These are phyloP conservation scores for Callionymus lyra DNA, from an alignment of 2,113 vertebrate species.

Conservation along the genomic window DNA sequence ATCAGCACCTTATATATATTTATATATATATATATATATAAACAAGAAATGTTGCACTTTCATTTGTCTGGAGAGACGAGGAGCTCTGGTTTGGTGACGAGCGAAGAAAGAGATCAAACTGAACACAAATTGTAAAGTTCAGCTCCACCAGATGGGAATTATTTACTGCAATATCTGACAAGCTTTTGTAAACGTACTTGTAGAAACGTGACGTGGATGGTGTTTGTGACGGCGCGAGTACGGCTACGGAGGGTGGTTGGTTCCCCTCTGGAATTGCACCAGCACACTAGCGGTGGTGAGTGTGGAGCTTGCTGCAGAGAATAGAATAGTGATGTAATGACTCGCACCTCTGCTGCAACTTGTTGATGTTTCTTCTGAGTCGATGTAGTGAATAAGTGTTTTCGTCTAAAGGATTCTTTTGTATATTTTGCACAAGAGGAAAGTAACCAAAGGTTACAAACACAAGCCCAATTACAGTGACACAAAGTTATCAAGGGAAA, in stretches of 20 bases:
- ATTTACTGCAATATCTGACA: slow-evolving; percentile 21
- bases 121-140: background rate
- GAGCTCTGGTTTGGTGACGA: slow-evolving; percentile 48
- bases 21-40: slow-evolving; percentile 29
- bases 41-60: slow-evolving; percentile 64
- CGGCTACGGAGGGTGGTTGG: too few relatives aligned
- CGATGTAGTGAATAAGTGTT: slow-evolving; percentile 25
- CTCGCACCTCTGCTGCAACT: background rate
- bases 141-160: slow-evolving; percentile 1
- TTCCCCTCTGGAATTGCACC: slow-evolving; percentile 6
- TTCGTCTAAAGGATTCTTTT: slow-evolving; percentile 38
- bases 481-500: slow-evolving; percentile 68
- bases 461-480: slow-evolving; percentile 51
- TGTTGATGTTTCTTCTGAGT: slow-evolving; percentile 26
- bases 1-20: slow-evolving; percentile 68
- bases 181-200: slow-evolving; percentile 8
- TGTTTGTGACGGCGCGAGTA: too few relatives aligned
- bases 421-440: slow-evolving; percentile 75
- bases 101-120: slow-evolving; percentile 24
- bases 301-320: too few relatives aligned
- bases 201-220: too few relatives aligned
- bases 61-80: slow-evolving; percentile 33
- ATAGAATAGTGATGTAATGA: background rate
- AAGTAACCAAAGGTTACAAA: slow-evolving; percentile 71
- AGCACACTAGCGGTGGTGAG: slow-evolving; percentile 38